phyloP scores from a whole-genome alignment of 2,113 vertebrate species.

The Argyrosomus japonicus region DNA sequence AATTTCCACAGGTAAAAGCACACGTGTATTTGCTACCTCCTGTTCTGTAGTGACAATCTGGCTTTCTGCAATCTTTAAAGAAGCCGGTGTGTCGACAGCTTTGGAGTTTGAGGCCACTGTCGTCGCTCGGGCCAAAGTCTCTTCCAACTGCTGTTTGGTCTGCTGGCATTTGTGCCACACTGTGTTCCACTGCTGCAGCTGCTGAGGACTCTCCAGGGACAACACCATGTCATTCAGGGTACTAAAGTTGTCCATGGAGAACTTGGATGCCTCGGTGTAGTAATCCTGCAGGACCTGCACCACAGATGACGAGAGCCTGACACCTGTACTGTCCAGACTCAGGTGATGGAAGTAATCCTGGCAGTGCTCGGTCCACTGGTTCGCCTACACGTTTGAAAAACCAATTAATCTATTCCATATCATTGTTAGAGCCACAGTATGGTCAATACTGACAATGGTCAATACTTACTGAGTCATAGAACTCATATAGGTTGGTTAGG shows the following conservation, averaged over 20 bases:
- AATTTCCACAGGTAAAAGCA: slow-evolving; percentile 35
- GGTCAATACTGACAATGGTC: not conserved
- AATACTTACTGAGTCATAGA: slow-evolving; percentile 83
- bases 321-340: slow-evolving; percentile 60
- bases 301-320: slow-evolving; percentile 58
- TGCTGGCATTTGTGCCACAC: slow-evolving; percentile 84
- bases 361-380: slow-evolving; percentile 82
- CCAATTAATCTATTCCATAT: not conserved
- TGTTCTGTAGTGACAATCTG: slow-evolving; percentile 21
- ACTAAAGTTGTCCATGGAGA: slow-evolving; percentile 85
- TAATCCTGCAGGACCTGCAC: slow-evolving; percentile 80
- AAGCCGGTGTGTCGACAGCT: not conserved
- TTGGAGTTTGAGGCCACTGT: slow-evolving; percentile 8
- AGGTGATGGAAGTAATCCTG: slow-evolving; percentile 79
- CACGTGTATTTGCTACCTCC: slow-evolving; percentile 1
- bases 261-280: slow-evolving; percentile 80
- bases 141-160: slow-evolving; percentile 80
- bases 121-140: slow-evolving; percentile 66
- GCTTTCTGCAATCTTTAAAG: slow-evolving; percentile 39
- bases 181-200: slow-evolving; percentile 80
- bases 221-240: slow-evolving; percentile 78
- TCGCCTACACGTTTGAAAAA: slow-evolving; percentile 73
- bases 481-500: slow-evolving; percentile 82
- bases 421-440: not conserved
- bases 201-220: slow-evolving; percentile 76